Evolutionary conservation across 2,888 invertebrate species (phyloP).

Genomic region (Maniola hyperantus): DNA sequence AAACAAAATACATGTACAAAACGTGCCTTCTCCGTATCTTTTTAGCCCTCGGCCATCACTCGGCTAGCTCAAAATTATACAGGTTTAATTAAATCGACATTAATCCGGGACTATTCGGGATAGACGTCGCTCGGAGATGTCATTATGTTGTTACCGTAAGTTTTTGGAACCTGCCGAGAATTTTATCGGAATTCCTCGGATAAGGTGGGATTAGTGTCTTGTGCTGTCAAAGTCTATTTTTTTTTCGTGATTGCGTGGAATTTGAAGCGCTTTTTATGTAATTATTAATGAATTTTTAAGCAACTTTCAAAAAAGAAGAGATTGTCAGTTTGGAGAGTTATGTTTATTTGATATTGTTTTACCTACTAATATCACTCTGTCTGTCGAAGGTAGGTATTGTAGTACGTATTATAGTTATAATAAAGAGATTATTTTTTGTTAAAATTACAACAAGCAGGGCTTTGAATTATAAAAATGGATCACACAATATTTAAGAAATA

Average conservation of each 20-base stretch:
- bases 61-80: constrained; percentile 70
- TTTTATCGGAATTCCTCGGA: constrained; percentile 59
- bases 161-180: constrained; percentile 62
- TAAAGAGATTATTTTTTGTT: too few species aligned
- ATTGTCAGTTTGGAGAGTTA: too few species aligned
- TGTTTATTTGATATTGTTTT: too few species aligned
- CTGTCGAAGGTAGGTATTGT: too few species aligned
- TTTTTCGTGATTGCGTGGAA: constrained; percentile 14
- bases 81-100: constrained; percentile 81
- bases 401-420: too few species aligned
- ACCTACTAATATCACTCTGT: too few species aligned
- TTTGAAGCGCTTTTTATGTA: background rate
- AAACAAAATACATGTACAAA: background rate
- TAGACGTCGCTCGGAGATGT: constrained; percentile 62
- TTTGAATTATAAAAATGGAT: constrained; percentile 6
- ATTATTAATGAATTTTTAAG: background rate
- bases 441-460: background rate
- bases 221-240: constrained; percentile 42
- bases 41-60: constrained; percentile 22
- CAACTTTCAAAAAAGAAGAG: too few species aligned
- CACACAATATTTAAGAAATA: constrained; percentile 14
- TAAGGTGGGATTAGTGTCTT: constrained; percentile 55
- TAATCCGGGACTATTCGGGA: constrained; percentile 72
- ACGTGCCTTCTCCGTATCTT: constrained; percentile 16
- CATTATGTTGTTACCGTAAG: constrained; percentile 75